Base-by-base conservation (phyloP, 2,888 invertebrate genomes). In the Actias luna region DNA sequence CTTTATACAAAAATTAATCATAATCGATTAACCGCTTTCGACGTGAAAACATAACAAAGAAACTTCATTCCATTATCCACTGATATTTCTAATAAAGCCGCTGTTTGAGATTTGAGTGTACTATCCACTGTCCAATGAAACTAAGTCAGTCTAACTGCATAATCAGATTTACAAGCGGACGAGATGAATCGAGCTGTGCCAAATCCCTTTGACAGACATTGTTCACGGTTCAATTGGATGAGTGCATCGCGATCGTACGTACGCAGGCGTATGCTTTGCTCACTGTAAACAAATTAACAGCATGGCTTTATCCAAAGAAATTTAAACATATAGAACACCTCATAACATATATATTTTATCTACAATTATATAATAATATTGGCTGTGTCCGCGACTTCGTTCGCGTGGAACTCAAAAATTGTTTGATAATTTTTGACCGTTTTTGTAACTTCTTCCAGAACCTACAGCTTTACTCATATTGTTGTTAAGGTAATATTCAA, bases 131-230 rank as follows among this genome's bases (percentile, higher is more conserved):
- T 25, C 46, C 22, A 25, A 2, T 50, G 46, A 8, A 16, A 39
- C 22, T 22, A 25, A 29, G 16, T 29, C 5, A 27, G 46, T 64
- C 36, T 62, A 52, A 25, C 36, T 55, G 46, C 57, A 61, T 63
- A 61, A 61, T 61, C 39, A 29, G 29, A 50, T 58, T 42, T 33
- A 42, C 59, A 55, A 52, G 35, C 50, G 22, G 62, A 27, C 42
- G 31, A 27, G 39, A 55, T 46, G 58, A 59, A 60, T 22, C 52
- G 22, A 16, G 39, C 25, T 46, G 36, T 31, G 8, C 25, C 46
- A 36, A 29, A 59, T 55, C 55, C 55, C 55, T 55, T 55, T 55
- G 55, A 55, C 29, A 55, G 29, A 29, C 55, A 55, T 27, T 55
- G 55, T 55, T 16, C n/a, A 16, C 10, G n/a, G 55, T 55, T 27